A percentile compares a stretch with the other conserved stretches of the same genome.
phyloP scores from a whole-genome alignment of 2,888 invertebrate species.

The Mesorhabditis belari region DNA sequence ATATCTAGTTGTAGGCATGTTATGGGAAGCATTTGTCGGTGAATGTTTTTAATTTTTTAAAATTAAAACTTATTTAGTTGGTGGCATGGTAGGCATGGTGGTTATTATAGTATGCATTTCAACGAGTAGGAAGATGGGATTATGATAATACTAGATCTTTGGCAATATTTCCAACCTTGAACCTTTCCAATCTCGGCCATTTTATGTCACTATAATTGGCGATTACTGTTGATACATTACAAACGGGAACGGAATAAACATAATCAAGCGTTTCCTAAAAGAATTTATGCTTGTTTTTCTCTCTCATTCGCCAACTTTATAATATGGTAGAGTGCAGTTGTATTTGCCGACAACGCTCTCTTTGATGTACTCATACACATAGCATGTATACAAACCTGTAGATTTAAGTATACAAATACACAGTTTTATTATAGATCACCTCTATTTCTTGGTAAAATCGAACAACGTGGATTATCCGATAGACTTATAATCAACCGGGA shows the following conservation, averaged over 20 bases:
- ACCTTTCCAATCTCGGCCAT: not conserved
- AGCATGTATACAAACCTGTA: constrained; percentile 24
- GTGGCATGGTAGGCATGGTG: too few species aligned
- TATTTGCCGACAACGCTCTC: constrained; percentile 14
- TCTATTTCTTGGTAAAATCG: not conserved
- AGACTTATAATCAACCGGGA: constrained; percentile 11
- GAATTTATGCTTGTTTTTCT: not conserved
- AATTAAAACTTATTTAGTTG: too few species aligned
- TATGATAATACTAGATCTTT: too few species aligned
- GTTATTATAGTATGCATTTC: too few species aligned
- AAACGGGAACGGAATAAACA: not conserved
- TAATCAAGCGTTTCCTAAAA: not conserved
- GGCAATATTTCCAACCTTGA: not conserved
- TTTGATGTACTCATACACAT: constrained; percentile 23
- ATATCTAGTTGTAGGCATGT: too few species aligned
- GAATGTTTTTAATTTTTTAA: too few species aligned
- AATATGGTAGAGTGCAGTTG: constrained; percentile 27
- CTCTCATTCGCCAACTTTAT: constrained; percentile 4
- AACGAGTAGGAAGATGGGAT: too few species aligned
- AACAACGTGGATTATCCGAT: constrained; percentile 6
- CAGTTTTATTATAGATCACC: not conserved
- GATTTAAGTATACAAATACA: not conserved
- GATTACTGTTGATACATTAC: not conserved
- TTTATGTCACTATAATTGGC: not conserved
- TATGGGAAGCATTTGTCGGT: too few species aligned